These are phyloP conservation scores for Nicator chloris DNA, from an alignment of 2,113 vertebrate genomes.

Conservation along the genomic window DNA sequence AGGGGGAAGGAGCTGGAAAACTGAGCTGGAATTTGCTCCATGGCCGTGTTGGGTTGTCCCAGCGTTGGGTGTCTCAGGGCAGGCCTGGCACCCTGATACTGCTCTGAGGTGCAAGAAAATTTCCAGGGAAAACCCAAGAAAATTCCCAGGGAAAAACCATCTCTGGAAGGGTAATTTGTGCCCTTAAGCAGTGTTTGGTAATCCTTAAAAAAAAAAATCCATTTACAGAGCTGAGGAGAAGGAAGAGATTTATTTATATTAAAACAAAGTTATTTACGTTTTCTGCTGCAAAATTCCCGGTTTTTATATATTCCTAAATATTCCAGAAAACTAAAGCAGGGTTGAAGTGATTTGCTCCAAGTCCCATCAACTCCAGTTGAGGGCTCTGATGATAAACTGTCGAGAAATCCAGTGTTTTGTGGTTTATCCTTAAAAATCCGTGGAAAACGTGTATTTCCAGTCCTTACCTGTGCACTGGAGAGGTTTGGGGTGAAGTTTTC, in stretches of 20 bases:
- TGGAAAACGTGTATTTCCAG: accelerated
- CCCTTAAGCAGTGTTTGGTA: neutral
- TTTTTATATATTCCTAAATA: neutral
- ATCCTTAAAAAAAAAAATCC: neutral
- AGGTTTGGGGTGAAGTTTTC: neutral
- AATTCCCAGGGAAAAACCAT: neutral
- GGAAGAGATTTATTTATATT: neutral
- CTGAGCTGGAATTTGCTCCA: neutral
- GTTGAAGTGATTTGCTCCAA: neutral
- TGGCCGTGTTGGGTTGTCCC: accelerated
- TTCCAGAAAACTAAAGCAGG: neutral
- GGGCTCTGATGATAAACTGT: neutral
- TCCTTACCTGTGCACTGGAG: neutral
- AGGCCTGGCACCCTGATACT: neutral
- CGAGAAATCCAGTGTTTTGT: accelerated
- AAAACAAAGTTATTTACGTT: neutral
- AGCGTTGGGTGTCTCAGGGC: neutral
- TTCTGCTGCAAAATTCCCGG: neutral
- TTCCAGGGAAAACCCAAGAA: neutral
- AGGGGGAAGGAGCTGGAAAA: neutral
- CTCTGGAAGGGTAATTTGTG: neutral
- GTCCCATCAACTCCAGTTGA: neutral
- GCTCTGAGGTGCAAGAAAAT: neutral
- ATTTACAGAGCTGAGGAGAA: neutral
- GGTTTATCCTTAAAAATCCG: neutral